Conservation (phyloP, 92 coral and sea anemone species). For the Micromussa lordhowensis region DNA sequence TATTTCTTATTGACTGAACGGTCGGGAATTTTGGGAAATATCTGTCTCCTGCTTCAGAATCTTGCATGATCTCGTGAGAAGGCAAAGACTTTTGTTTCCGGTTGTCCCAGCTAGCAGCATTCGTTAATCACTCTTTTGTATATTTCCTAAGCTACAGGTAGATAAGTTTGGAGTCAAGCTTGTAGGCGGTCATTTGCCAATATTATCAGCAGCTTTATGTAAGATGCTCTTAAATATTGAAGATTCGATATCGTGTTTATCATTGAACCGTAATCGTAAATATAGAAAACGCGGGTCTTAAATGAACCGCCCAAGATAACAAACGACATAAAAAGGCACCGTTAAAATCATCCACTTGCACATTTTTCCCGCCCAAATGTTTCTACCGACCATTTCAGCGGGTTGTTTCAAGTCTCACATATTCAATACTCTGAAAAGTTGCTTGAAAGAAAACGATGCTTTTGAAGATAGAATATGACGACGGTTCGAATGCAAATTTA, state of each 20-base stretch:
- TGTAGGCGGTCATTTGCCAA: conserved; percentile 2
- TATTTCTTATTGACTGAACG: neutral
- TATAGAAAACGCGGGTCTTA: neutral
- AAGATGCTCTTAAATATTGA: neutral
- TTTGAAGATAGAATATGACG: neutral
- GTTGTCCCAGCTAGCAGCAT: neutral
- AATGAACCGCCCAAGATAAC: neutral
- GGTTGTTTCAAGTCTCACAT: neutral
- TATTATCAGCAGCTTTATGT: neutral
- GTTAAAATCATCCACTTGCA: neutral
- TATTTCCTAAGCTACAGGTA: neutral
- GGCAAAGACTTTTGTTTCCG: neutral
- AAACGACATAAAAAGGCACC: neutral
- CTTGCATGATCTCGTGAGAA: neutral
- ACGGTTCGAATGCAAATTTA: neutral
- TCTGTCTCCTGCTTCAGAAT: neutral
- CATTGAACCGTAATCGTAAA: neutral
- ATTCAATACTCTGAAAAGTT: neutral
- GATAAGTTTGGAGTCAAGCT: neutral
- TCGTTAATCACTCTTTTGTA: neutral
- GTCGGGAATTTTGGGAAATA: neutral
- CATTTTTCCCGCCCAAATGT: neutral
- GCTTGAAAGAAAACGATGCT: neutral
- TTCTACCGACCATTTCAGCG: neutral
- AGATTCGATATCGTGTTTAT: neutral